Percentiles rank a stretch among this genome's conserved stretches.
Conservation (phyloP, 2,797 vertebrate genomes). For the Coilia nasus region DNA sequence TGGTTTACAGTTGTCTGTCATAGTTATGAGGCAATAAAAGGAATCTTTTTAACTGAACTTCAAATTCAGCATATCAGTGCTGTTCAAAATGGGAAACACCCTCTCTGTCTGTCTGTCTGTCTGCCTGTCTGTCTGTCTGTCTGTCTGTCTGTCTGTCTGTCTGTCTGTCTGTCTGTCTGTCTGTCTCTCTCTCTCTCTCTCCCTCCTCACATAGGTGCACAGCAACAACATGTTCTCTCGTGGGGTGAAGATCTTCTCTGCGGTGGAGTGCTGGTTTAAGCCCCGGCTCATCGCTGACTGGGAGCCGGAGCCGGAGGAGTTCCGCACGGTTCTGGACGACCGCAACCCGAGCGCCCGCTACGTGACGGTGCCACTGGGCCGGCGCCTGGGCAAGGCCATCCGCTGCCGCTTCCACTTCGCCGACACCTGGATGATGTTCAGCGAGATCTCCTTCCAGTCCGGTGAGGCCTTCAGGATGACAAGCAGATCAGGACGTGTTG, state of each 20-base stretch:
- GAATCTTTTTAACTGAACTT: background rate
- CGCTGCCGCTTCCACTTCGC: conserved; percentile 87
- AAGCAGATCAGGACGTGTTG: background rate
- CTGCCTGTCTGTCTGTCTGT: background rate
- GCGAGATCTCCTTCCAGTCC: conserved; percentile 90
- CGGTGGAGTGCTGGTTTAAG: conserved; percentile 85
- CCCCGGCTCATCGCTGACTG: conserved; percentile 75
- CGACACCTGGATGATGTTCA: conserved; percentile 92
- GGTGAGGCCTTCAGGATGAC: conserved; percentile 63
- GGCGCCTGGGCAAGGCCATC: conserved; percentile 77
- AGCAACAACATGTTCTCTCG: conserved; percentile 93
- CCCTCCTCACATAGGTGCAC: conserved; percentile 76
- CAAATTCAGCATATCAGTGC: background rate
- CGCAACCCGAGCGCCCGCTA: conserved; percentile 89
- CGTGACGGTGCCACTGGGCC: conserved; percentile 83
- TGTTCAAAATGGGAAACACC: too few relatives aligned
- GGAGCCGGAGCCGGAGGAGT: conserved; percentile 77
- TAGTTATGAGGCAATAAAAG: background rate
- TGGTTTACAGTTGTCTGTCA: background rate
- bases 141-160: background rate
- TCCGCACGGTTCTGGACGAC: conserved; percentile 85
- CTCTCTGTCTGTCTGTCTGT: too few relatives aligned
- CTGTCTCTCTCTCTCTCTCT: background rate
- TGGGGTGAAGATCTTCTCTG: conserved; percentile 89
- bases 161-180: background rate